Percentiles rank a stretch among this genome's conserved stretches.
Evolutionary conservation across 53 echinoderm and acorn worm species (phyloP).

Genomic region (Patiria pectinifera): DNA sequence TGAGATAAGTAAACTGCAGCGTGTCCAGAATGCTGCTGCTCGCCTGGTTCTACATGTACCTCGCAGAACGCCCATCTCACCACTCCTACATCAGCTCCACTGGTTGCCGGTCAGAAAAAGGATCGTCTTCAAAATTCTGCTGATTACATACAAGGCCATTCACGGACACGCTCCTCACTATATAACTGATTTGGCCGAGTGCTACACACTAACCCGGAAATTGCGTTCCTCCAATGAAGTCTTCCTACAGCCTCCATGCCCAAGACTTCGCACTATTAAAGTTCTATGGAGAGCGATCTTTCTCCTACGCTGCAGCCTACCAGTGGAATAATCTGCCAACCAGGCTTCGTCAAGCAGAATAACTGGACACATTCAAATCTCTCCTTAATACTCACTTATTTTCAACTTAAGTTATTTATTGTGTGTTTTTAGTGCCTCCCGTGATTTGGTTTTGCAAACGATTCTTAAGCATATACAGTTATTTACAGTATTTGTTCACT

Average conservation of each 20-base stretch:
- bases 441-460: no score
- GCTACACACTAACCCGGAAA: neutral
- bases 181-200: neutral
- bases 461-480: no score
- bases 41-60: conserved; percentile 16
- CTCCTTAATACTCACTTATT: conserved; percentile 48
- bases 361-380: conserved; percentile 33
- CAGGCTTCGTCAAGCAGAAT: conserved; percentile 8
- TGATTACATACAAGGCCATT: conserved; percentile 41
- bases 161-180: conserved; percentile 32
- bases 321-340: conserved; percentile 40
- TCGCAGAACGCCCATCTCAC: conserved; percentile 8
- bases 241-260: neutral
- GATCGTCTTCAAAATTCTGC: conserved; percentile 36
- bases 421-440: no score
- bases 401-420: neutral
- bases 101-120: conserved; percentile 42
- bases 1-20: conserved; percentile 50
- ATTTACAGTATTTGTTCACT: no score
- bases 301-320: conserved; percentile 11
- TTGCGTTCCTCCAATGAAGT: conserved; percentile 20
- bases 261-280: neutral
- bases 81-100: conserved; percentile 20
- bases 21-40: conserved; percentile 55
- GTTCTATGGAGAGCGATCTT: conserved; percentile 35